Base-by-base conservation (phyloP, 2,113 vertebrate species). In the Pongo pygmaeus region DNA sequence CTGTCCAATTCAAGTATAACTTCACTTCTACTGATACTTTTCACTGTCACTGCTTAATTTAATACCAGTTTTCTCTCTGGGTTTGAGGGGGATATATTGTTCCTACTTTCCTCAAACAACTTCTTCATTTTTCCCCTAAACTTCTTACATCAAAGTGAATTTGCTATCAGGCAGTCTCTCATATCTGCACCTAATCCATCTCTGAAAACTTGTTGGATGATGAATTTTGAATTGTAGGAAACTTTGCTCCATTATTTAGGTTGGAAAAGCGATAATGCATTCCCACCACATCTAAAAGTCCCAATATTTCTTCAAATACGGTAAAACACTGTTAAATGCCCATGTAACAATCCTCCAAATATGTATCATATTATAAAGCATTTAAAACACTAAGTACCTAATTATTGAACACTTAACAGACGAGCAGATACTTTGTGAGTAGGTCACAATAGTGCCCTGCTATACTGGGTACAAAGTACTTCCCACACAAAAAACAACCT, bases 201-300 rank as follows among this genome's bases (percentile, higher is more conserved):
- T 40, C 25, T 96, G 69, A 90, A 97, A 93, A 93, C 13, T 93
- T 84, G 25, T 64, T 84, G 74, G 25, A 86, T 77, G 78, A 74
- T 89, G 40, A 92, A 85, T 64, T 85, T 89, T 81, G 57, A 43
- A 70, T 83, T 84, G 55, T 70, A 43, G 10, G 23, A 93, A 67
- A 3, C 43, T 84, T 90, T 75, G 72, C 84, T 84, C 70, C n/a
- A 93, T 91, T 80, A 74, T 96, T 93, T 85, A 75, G 78, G n/a
- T 35, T 55, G 30, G 48, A 81, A 80, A 91, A 87, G 52, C 52
- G 84, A 93, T 75, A 93, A 79, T 67, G 30, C 55, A 67, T 74
- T 89, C 13, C 22, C 17, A 77, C 50, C 83, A 23, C 40, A 43
- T 55, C 16, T 79, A 61, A 88, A 96, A 84, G 38, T 48, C 4